Percentiles rank a stretch among this genome's conserved stretches.
These are phyloP conservation scores for Erythrocercus mccallii DNA, from an alignment of 2,113 vertebrate genomes.

Conservation along the genomic window DNA sequence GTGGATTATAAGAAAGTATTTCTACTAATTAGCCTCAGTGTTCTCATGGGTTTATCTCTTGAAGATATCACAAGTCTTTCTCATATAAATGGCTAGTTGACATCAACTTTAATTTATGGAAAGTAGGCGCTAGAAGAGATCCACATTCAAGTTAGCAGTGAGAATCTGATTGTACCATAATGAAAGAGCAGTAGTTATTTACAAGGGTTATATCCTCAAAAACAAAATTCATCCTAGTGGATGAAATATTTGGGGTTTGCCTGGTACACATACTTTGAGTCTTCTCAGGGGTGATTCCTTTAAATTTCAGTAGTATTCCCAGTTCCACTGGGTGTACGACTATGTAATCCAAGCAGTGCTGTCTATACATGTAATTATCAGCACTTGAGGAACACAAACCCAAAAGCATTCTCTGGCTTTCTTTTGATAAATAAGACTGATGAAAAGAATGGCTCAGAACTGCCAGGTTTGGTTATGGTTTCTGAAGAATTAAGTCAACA, in stretches of 20 bases:
- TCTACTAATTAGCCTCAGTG: background rate
- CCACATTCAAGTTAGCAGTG: conserved; percentile 4
- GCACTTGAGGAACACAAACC: conserved; percentile 56
- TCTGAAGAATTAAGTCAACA: conserved; percentile 64
- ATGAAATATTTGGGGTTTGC: conserved; percentile 9
- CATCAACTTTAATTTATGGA: background rate
- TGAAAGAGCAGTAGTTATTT: background rate
- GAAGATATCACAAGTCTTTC: background rate
- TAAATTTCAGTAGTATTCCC: conserved; percentile 46
- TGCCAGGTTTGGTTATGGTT: conserved; percentile 64
- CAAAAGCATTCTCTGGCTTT: conserved; percentile 57
- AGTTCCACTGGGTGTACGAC: background rate
- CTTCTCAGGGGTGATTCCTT: background rate
- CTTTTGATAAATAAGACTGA: conserved; percentile 61
- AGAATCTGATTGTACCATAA: background rate
- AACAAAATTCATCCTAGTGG: conserved; percentile 14
- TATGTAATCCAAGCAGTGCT: background rate
- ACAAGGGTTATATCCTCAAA: conserved; percentile 1
- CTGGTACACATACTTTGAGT: background rate
- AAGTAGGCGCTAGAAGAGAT: background rate
- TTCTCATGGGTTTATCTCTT: conserved; percentile 2
- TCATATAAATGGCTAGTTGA: conserved; percentile 3
- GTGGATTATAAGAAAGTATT: background rate
- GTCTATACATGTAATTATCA: conserved; percentile 63
- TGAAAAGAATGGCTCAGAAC: conserved; percentile 61